A percentile compares a stretch with the other conserved stretches of the same genome.
Conservation (phyloP, 2,888 invertebrate species). For the Dione juno region DNA sequence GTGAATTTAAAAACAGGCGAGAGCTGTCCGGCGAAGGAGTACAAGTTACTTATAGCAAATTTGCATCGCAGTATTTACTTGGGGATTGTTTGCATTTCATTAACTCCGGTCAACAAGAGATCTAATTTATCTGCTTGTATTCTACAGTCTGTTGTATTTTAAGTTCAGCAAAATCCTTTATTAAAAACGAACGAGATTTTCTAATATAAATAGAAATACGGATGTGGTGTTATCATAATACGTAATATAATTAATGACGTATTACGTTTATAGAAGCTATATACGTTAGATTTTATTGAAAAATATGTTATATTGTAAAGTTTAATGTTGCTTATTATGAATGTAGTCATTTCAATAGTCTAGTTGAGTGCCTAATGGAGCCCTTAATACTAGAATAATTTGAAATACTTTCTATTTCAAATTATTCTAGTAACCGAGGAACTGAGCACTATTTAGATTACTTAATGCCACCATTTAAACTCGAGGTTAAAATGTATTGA, state of each 20-base stretch:
- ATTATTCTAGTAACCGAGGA: too few relatives aligned
- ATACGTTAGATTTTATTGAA: not conserved
- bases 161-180: slow-evolving; percentile 48
- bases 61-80: slow-evolving; percentile 64
- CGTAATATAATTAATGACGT: not conserved
- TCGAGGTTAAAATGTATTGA: too few relatives aligned
- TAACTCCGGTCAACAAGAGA: slow-evolving; percentile 70
- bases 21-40: slow-evolving; percentile 44
- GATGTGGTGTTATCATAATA: slow-evolving; percentile 16
- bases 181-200: slow-evolving; percentile 33
- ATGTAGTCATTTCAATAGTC: too few relatives aligned
- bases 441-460: too few relatives aligned
- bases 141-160: slow-evolving; percentile 56
- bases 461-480: too few relatives aligned
- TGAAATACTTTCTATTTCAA: too few relatives aligned
- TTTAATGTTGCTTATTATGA: too few relatives aligned
- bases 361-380: too few relatives aligned
- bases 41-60: slow-evolving; percentile 55
- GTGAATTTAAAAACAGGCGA: slow-evolving; percentile 40
- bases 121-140: slow-evolving; percentile 66
- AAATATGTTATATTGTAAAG: too few relatives aligned
- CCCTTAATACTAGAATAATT: too few relatives aligned
- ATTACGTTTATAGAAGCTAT: not conserved
- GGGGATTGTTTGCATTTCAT: slow-evolving; percentile 74
- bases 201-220: slow-evolving; percentile 25